Percentiles rank a stretch among this genome's conserved stretches.
These are phyloP conservation scores for Volucella zonaria DNA, from an alignment of 2,888 invertebrate species.

Conservation along the genomic window DNA sequence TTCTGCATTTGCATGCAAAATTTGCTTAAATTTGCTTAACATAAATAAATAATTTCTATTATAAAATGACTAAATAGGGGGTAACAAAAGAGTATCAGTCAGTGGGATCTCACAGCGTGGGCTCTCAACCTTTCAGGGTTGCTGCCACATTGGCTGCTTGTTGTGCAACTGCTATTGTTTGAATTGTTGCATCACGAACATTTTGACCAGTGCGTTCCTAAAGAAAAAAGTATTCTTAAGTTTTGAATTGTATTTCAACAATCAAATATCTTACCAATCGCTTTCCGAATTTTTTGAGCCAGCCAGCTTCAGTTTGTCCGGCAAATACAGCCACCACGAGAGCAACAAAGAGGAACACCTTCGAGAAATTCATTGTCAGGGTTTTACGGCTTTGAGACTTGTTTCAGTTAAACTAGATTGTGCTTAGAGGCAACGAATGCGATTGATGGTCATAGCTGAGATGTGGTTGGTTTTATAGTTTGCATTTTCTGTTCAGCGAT, in stretches of 20 bases:
- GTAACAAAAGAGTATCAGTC: too few species aligned
- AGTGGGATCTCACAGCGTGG: too few species aligned
- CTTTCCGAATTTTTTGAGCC: constrained; percentile 60
- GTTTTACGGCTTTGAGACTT: background rate
- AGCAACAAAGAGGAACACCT: constrained; percentile 34
- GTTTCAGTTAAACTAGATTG: too few species aligned
- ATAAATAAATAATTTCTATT: too few species aligned
- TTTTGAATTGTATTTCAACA: background rate
- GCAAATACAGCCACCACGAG: constrained; percentile 33
- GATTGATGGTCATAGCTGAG: too few species aligned
- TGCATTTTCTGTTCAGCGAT: too few species aligned
- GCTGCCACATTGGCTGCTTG: constrained; percentile 78
- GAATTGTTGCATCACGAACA: constrained; percentile 77
- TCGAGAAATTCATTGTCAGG: constrained; percentile 54
- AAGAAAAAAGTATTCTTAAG: background rate
- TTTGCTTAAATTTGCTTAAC: too few species aligned
- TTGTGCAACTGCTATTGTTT: constrained; percentile 77
- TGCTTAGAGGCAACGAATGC: too few species aligned
- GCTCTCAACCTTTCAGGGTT: constrained; percentile 74
- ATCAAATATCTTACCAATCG: constrained; percentile 28
- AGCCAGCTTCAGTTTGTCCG: constrained; percentile 60
- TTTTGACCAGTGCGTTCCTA: constrained; percentile 78
- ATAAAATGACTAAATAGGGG: too few species aligned
- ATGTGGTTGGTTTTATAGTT: too few species aligned
- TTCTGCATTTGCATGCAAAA: too few species aligned